Evolutionary conservation across 2,113 vertebrate species (phyloP), one percentile per base, ranked within the genome.

Genomic region (Stigmatopora nigra): DNA sequence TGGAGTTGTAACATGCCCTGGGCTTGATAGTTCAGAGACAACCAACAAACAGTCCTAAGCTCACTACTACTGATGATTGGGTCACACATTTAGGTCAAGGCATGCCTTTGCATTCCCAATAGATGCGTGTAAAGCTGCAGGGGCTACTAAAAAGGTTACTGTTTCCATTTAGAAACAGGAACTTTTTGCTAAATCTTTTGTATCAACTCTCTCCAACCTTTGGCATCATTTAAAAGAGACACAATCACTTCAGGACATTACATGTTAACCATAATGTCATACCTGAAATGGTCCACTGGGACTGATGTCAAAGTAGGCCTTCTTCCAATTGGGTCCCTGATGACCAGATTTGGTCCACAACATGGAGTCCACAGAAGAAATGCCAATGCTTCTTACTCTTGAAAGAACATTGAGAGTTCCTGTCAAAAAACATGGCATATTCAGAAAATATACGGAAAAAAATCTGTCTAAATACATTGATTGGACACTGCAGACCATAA

Each of bases 231-330:
- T 15, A 3, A 0, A 14, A 44, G 11, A 63, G 63, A 58, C 58
- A 19, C 17, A 61, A 44, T 22, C 2, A 5, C 12, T 41, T n/a
- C 38, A 11, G 8, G 38, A 19, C 20, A 31, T 31, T 31, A 31
- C 4, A 14, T 41, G 41, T 45, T 63, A 63, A 52, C 36, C 16
- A 9, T 4, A 53, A 35, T 3, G 12, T 3, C 49, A 75, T 88
- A 99, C 97, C 95, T 98, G 97, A 83, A 99, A 99, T 20, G 96
- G 94, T 51, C 95, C 94, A 0, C 90, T 91, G 0, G 97, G 95
- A 79, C 89, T 95, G 81, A 99, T 92, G 73, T 93, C 92, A 57
- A 97, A 89, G 0, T 91, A 93, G 1, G 92, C 94, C 78, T 92
- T 94, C 70, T 88, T 94, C 97, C 97, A 99, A 77, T 89, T 82